Evolutionary conservation across 2,113 vertebrate species (phyloP), one percentile per base, ranked within the genome.

Genomic region (Mastomys natalensis): DNA sequence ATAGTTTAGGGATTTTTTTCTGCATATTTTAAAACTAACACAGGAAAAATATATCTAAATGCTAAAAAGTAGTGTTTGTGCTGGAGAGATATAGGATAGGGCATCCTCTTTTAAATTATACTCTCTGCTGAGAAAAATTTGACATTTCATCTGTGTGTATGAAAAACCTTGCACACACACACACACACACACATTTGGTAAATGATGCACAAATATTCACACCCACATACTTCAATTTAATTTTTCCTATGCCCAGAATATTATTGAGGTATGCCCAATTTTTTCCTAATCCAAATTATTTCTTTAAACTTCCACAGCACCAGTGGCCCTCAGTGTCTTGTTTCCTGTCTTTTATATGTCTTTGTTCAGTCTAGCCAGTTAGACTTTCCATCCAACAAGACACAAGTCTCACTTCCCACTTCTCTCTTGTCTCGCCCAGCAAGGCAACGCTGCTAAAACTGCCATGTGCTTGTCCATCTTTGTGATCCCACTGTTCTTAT

Each of bases 11-110:
- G 8, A 15, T 34, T 64, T 40, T 26, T 82, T 78, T 31, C 45
- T 87, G 72, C 43, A 74, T 93, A 90, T 80, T 91, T 22, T 92
- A 37, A 58, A 29, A 55, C 53, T 91, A 43, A 78, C 77, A 68
- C 4, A 82, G 31, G 26, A 21, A 62, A 62, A 90, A 43, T 1
- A n/a, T 62, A 1, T 94, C 51, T 68, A 93, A 90, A 34, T 60
- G n/a, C 26, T 77, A 43, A 93, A 84, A 68, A 9, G 26, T 87
- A 60, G 22, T 40, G 40, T 40, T 29, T 11, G 51, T 74, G 7
- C 17, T 70, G 17, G 9, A 48, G 17, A 81, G 4, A 0, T 5
- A 0, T 17, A 0, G 12, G 5, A 9, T 17, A 74, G 19, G 9
- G 21, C 51, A 60, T 1, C 64, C 58, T 7, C 94, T 95, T 77